Conservation (phyloP, 2,113 vertebrate genomes). For the Lanius ludovicianus region DNA sequence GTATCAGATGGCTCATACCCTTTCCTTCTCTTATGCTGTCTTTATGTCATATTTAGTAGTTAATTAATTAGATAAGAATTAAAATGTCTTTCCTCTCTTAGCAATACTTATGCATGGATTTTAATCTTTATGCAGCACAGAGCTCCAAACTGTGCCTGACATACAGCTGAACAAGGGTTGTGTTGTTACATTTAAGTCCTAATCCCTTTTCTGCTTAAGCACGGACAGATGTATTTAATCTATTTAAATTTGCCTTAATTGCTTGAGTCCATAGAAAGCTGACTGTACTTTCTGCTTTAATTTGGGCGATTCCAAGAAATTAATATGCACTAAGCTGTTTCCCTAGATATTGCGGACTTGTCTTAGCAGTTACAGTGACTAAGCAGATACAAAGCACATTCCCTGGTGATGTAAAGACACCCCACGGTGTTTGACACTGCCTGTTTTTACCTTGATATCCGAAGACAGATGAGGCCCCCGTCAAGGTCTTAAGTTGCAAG, state of each 20-base stretch:
- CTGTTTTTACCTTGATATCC: neutral
- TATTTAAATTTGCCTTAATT: neutral
- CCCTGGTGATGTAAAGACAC: neutral
- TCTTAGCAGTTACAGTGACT: neutral
- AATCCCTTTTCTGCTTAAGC: neutral
- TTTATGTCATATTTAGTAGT: neutral
- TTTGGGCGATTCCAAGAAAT: neutral
- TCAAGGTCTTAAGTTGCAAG: neutral
- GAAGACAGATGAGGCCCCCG: neutral
- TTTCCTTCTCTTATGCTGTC: neutral
- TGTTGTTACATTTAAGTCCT: neutral
- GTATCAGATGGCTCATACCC: neutral
- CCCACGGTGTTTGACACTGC: neutral
- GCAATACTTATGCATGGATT: neutral
- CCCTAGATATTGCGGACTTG: neutral
- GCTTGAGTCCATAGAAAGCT: neutral
- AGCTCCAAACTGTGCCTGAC: neutral
- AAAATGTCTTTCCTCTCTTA: neutral
- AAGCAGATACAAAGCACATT: neutral
- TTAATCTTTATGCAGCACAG: neutral
- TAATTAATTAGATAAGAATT: neutral
- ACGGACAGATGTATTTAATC: neutral
- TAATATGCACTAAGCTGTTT: neutral
- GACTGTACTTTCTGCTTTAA: neutral
- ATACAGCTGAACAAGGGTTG: neutral